These are phyloP conservation scores for Panulirus ornatus DNA, from an alignment of 1,140 invertebrate genomes.

Conservation along the genomic window DNA sequence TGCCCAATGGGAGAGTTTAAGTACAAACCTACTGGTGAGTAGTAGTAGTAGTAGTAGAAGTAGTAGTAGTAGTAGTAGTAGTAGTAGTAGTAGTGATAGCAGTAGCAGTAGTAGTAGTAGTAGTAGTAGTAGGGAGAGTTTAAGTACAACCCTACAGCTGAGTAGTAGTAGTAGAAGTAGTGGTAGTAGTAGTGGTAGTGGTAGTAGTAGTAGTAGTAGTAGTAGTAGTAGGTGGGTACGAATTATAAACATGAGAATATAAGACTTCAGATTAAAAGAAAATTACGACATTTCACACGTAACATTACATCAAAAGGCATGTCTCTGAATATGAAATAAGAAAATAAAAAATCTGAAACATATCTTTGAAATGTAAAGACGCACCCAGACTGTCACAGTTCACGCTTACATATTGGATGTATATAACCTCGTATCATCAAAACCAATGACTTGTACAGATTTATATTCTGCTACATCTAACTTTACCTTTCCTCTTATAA, in stretches of 20 bases:
- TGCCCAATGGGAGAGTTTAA: not conserved
- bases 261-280: not conserved
- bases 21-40: not conserved
- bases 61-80: constrained; percentile 11
- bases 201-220: constrained; percentile 14
- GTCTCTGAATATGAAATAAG: not conserved
- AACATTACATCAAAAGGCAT: not conserved
- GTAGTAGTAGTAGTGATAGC: constrained; percentile 7
- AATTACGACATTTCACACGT: not conserved
- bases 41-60: constrained; percentile 4
- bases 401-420: not conserved
- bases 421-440: no score
- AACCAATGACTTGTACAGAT: no score
- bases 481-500: no score
- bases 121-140: constrained; percentile 1
- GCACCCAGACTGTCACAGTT: not conserved
- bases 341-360: not conserved
- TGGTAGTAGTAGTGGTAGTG: not conserved
- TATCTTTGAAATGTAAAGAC: no score
- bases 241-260: not conserved
- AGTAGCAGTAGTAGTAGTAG: not conserved
- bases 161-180: constrained; percentile 18
- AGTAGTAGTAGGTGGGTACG: not conserved
- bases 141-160: not conserved
- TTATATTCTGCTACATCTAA: no score